Base-by-base conservation (phyloP, 2,113 vertebrate genomes). In the Aegotheles bennettii region DNA sequence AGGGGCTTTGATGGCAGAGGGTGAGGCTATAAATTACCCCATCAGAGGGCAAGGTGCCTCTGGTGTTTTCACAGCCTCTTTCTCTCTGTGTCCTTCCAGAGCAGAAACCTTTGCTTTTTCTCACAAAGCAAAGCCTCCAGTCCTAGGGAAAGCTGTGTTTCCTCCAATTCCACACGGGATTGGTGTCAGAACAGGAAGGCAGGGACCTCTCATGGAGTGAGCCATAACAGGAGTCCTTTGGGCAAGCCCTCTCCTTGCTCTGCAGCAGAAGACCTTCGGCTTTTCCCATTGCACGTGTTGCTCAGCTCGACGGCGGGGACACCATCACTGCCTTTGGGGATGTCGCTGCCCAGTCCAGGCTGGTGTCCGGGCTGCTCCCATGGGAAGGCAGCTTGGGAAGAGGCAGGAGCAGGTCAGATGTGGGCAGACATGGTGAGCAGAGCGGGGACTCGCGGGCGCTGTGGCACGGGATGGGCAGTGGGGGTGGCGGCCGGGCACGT, bases 381-480 rank as follows among this genome's bases (percentile, higher is more conserved):
- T 1, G 0, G 64, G 48, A 69, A 28, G 47, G 13, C 19, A 10
- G 3, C 5, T 13, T 35, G 33, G 21, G 42, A 65, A 74, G 36
- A 23, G 1, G 0, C 11, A 11, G 45, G 51, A 88, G 11, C 6
- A 3, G n/a, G 42, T 12, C n/a, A 29, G 60, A 61, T 70, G 13
- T 0, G 2, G 2, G 29, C 75, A 61, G 82, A 50, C 50, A 2
- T 0, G 17, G 29, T 36, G 25, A 76, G 38, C 11, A 29, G 15
- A 40, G 79, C 9, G 1, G 0, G 1, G 3, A 25, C 2, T 11
- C 1, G 6, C 3, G 15, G 1, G 3, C 2, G 1, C 17, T 45
- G 23, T 2, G 50, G n/a, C 5, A 1, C 0, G 3, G 61, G 60
- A 6, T 5, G 9, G 6, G 13, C 29, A 38, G 59, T 0, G 4